Percentiles rank a stretch among this genome's conserved stretches.
phyloP scores from a whole-genome alignment of 1,140 invertebrate genomes.

The Cepaea nemoralis region DNA sequence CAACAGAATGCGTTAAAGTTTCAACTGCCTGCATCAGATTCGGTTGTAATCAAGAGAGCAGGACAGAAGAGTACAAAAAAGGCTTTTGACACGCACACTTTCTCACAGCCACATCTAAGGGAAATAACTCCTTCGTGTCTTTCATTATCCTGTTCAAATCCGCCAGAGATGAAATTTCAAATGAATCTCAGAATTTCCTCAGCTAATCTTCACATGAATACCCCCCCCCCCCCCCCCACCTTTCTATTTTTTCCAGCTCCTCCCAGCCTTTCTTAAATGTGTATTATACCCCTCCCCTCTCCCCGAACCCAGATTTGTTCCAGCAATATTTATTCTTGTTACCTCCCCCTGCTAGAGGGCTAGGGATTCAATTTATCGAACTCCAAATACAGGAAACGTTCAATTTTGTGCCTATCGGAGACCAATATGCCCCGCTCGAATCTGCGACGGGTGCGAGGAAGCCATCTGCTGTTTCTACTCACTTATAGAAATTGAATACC shows the following conservation, averaged over 20 bases:
- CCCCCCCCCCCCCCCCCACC: not conserved
- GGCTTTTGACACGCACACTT: too few species aligned
- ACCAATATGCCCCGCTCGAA: not conserved
- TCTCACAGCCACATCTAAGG: too few species aligned
- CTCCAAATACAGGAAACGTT: not conserved
- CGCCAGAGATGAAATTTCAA: not conserved
- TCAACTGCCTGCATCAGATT: too few species aligned
- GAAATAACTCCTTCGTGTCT: not conserved
- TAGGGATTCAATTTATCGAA: conserved; percentile 16
- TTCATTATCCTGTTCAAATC: not conserved
- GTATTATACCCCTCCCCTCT: not conserved
- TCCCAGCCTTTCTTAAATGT: too few species aligned
- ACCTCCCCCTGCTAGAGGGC: not conserved
- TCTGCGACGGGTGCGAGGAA: not conserved
- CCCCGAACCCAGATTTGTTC: not conserved
- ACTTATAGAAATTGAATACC: not conserved
- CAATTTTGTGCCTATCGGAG: not conserved
- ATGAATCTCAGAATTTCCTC: not conserved
- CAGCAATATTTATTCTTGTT: not conserved
- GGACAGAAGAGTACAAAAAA: too few species aligned
- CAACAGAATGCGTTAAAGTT: too few species aligned
- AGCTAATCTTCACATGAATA: not conserved
- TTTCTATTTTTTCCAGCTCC: too few species aligned
- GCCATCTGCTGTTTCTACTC: not conserved
- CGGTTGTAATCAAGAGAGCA: too few species aligned